Evolutionary conservation across 2,797 vertebrate genomes (phyloP).

Genomic region (Phataginus tetradactyla): DNA sequence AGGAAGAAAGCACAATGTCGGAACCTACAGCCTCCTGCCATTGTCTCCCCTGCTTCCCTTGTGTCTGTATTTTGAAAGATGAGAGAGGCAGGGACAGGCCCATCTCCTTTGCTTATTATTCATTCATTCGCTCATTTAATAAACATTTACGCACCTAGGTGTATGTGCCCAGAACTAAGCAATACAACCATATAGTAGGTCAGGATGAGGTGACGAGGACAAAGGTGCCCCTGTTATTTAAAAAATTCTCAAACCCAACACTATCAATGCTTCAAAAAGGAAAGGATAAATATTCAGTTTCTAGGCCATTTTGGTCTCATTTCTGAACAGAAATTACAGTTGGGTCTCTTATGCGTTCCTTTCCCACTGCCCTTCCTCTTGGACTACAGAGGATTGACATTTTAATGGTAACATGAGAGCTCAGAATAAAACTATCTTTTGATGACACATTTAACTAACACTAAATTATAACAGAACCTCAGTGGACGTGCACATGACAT

Average conservation of each 20-base stretch:
- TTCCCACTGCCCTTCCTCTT: slow-evolving; percentile 49
- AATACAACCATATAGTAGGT: background rate
- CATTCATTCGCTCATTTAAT: background rate
- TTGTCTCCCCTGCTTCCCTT: background rate
- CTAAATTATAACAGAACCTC: slow-evolving; percentile 56
- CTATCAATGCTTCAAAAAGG: background rate
- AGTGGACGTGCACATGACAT: slow-evolving; percentile 43
- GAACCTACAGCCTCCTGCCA: background rate
- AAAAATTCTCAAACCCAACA: background rate
- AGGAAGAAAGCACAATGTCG: background rate
- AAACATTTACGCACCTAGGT: background rate
- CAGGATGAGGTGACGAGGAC: background rate
- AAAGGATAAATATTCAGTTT: slow-evolving; percentile 32
- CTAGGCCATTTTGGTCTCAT: background rate
- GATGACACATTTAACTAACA: slow-evolving; percentile 58
- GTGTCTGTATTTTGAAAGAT: background rate
- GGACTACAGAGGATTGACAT: slow-evolving; percentile 51
- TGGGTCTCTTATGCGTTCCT: background rate
- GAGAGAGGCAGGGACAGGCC: background rate
- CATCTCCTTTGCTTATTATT: background rate
- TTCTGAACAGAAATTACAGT: slow-evolving; percentile 64
- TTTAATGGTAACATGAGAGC: slow-evolving; percentile 56
- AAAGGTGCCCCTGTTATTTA: background rate
- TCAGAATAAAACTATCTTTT: slow-evolving; percentile 66
- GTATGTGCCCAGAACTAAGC: background rate